phyloP scores from a whole-genome alignment of 2,113 vertebrate genomes.

The Poicephalus gulielmi region DNA sequence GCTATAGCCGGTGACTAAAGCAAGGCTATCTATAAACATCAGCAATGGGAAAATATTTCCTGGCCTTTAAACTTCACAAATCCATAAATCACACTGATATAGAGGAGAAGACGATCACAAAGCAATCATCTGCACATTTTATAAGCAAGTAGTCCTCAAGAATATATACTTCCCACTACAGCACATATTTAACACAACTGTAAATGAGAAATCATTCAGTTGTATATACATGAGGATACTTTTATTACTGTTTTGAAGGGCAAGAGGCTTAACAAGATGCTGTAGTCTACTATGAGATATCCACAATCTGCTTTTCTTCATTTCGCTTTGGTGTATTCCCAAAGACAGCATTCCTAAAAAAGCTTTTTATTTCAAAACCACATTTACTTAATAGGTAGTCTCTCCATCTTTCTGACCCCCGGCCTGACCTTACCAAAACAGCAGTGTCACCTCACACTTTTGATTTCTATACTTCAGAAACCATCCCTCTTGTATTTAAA shows the following conservation, averaged over 20 bases:
- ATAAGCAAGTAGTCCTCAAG: not conserved
- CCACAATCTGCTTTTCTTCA: not conserved
- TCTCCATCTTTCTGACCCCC: not conserved
- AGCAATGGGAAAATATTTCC: not conserved
- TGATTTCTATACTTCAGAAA: not conserved
- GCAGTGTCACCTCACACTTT: not conserved
- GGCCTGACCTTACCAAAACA: not conserved
- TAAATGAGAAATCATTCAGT: not conserved
- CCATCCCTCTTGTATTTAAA: not conserved
- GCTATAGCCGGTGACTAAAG: not conserved
- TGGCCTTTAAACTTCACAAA: not conserved
- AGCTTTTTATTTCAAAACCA: not conserved
- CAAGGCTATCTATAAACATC: not conserved
- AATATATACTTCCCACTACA: not conserved
- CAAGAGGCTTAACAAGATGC: not conserved
- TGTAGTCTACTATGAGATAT: not conserved
- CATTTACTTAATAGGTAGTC: not conserved
- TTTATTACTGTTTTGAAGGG: not conserved
- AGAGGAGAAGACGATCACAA: not conserved
- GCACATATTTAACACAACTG: not conserved
- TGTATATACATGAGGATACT: not conserved
- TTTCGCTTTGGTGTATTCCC: not conserved
- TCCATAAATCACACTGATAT: not conserved
- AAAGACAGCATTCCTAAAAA: not conserved
- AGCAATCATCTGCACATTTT: not conserved